A percentile compares a stretch with the other conserved stretches of the same genome.
phyloP scores from a whole-genome alignment of 2,113 vertebrate species.

The Megaceryle torquata region DNA sequence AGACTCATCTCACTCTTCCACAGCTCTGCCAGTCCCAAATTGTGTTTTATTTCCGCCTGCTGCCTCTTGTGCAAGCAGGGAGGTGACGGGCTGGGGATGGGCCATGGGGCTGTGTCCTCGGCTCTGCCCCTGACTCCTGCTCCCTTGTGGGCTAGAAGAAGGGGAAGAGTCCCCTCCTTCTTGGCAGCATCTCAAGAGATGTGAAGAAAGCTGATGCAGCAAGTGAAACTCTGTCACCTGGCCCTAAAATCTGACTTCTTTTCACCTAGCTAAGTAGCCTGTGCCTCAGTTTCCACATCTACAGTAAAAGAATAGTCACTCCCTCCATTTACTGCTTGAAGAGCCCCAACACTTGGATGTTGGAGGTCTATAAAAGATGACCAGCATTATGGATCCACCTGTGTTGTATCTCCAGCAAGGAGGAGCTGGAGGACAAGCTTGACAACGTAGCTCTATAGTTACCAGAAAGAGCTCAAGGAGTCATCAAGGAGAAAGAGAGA shows the following conservation, averaged over 20 bases:
- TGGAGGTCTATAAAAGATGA: background rate
- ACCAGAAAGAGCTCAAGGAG: background rate
- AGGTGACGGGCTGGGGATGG: background rate
- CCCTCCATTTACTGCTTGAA: background rate
- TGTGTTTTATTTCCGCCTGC: background rate
- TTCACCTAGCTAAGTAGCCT: background rate
- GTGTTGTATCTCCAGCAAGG: background rate
- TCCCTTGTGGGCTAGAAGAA: background rate
- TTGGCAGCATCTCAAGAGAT: background rate
- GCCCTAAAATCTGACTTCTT: background rate
- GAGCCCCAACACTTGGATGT: background rate
- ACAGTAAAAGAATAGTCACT: background rate
- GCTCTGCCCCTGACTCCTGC: background rate
- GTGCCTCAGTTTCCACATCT: background rate
- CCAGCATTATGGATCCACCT: background rate
- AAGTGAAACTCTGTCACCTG: background rate
- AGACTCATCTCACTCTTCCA: background rate
- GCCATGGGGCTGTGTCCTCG: accelerated
- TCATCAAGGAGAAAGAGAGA: background rate
- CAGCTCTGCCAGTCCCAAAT: background rate
- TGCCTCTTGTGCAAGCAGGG: background rate
- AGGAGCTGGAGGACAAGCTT: background rate
- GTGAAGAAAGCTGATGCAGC: background rate
- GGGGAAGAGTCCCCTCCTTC: background rate
- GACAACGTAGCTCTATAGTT: background rate